Percentiles rank a stretch among this genome's conserved stretches.
Conservation (phyloP, 2,113 vertebrate genomes). For the Rana temporaria region DNA sequence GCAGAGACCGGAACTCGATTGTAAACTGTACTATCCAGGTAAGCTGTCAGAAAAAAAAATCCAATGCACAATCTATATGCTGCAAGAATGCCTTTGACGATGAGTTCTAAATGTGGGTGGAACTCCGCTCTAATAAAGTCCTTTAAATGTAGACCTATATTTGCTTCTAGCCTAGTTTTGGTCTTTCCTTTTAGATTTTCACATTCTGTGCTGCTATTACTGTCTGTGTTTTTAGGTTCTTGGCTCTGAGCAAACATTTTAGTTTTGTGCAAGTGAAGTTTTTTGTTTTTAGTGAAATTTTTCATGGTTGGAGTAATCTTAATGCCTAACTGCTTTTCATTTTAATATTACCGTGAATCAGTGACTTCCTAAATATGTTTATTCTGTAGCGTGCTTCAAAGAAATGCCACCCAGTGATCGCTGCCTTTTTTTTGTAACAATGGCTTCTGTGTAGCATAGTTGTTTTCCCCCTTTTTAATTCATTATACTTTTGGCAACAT, state of each 20-base stretch:
- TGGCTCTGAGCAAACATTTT: neutral
- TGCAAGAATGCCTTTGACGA: too few relatives aligned
- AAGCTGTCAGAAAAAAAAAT: too few relatives aligned
- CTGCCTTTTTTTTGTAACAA: neutral
- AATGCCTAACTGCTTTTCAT: conserved; percentile 2
- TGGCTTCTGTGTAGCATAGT: neutral
- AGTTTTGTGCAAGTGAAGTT: neutral
- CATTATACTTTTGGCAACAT: neutral
- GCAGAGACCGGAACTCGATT: too few relatives aligned
- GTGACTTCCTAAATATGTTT: neutral
- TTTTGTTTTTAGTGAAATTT: neutral
- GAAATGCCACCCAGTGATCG: neutral
- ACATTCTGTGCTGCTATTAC: neutral
- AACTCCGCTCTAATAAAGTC: neutral
- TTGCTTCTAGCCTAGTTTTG: neutral
- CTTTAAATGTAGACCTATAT: neutral
- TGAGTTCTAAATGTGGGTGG: too few relatives aligned
- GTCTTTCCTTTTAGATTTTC: neutral
- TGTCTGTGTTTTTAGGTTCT: neutral
- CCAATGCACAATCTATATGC: too few relatives aligned
- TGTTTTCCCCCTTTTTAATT: neutral
- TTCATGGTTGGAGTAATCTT: neutral
- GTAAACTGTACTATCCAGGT: too few relatives aligned
- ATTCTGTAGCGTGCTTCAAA: conserved; percentile 4
- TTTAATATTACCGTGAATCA: conserved; percentile 1